These are phyloP conservation scores for Hippocampus guttulatus DNA, from an alignment of 2,113 vertebrate species.

Conservation along the genomic window DNA sequence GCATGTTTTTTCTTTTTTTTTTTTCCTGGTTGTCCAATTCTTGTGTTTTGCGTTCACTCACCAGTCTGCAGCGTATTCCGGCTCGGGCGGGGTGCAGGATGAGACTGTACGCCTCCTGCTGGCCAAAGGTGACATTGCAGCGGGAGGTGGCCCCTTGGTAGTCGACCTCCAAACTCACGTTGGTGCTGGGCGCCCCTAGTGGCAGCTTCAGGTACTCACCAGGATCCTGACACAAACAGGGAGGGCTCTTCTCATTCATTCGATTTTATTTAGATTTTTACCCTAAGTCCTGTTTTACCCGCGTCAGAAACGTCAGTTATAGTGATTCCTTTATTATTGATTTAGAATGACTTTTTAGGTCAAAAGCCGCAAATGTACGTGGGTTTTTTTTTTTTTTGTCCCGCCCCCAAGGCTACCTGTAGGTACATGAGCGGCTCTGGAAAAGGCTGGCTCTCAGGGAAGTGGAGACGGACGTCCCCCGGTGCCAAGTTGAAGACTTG, in stretches of 20 bases:
- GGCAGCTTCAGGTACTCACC: slow-evolving; percentile 72
- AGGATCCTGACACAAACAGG: slow-evolving; percentile 73
- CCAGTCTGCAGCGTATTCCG: slow-evolving; percentile 72
- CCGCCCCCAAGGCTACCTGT: slow-evolving; percentile 61
- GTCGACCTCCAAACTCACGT: slow-evolving; percentile 58
- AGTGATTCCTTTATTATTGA: not conserved
- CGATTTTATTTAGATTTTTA: no score
- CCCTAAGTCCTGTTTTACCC: no score
- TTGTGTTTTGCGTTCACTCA: slow-evolving; percentile 63
- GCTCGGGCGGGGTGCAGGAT: slow-evolving; percentile 59
- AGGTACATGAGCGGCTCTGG: slow-evolving; percentile 67
- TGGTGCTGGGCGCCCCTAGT: slow-evolving; percentile 56
- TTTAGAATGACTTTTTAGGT: not conserved
- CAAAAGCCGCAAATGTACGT: no score
- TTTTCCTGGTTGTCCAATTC: no score
- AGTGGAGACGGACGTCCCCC: slow-evolving; percentile 63
- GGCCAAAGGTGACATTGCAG: slow-evolving; percentile 56
- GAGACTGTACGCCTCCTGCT: slow-evolving; percentile 78
- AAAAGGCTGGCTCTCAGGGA: slow-evolving; percentile 60
- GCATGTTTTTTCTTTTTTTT: no score
- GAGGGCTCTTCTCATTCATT: not conserved
- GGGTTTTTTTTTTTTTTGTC: no score
- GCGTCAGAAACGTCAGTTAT: no score
- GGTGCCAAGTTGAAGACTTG: slow-evolving; percentile 83
- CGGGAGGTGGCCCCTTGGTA: slow-evolving; percentile 31